Conservation (phyloP, 2,888 invertebrate genomes). For the Coelopa pilipes region DNA sequence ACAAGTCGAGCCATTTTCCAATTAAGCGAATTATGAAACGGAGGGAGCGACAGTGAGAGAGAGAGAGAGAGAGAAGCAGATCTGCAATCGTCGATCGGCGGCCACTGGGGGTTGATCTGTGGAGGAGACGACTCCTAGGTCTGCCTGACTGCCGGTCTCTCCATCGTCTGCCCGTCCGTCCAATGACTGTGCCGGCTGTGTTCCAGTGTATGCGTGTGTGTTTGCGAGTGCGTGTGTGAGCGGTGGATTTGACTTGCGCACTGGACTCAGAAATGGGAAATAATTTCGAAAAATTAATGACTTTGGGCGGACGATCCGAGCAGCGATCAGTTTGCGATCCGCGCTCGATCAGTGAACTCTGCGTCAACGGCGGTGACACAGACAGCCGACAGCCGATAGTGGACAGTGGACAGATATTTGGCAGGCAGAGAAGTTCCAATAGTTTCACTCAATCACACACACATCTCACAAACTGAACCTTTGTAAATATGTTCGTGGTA, state of each 20-base stretch:
- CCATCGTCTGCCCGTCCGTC: too few relatives aligned
- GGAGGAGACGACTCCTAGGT: constrained; percentile 40
- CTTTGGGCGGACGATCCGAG: constrained; percentile 63
- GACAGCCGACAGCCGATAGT: background rate
- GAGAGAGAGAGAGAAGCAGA: background rate
- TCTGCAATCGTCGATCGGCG: background rate
- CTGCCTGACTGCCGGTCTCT: too few relatives aligned
- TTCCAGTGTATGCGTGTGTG: constrained; percentile 20
- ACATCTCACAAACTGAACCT: too few relatives aligned
- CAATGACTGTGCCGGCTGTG: background rate
- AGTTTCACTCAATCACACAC: too few relatives aligned
- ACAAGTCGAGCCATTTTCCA: constrained; percentile 50
- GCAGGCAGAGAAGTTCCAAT: too few relatives aligned
- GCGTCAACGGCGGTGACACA: background rate
- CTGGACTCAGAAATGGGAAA: constrained; percentile 39
- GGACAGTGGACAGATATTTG: too few relatives aligned
- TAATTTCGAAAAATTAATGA: constrained; percentile 59
- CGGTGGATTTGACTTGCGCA: constrained; percentile 41
- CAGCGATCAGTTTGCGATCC: constrained; percentile 65
- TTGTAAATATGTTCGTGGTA: constrained; percentile 4
- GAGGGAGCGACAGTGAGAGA: background rate
- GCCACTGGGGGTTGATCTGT: constrained; percentile 32
- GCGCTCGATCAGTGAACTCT: constrained; percentile 61
- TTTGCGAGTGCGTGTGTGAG: constrained; percentile 23
- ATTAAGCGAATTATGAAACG: constrained; percentile 63